Evolutionary conservation across 2,888 invertebrate genomes (phyloP).

Genomic region (Mythimna vitellina): DNA sequence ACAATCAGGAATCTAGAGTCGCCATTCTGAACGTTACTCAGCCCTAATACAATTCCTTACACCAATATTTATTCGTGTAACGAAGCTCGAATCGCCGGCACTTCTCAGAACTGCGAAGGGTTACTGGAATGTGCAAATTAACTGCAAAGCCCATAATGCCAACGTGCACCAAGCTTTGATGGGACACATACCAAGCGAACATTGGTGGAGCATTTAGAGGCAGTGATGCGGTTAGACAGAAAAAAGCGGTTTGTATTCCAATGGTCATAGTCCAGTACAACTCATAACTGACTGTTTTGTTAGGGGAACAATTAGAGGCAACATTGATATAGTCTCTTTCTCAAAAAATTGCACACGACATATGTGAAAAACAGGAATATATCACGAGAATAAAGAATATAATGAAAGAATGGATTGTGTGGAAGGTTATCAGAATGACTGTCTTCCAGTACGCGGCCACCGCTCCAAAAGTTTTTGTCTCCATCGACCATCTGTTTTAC

Average conservation of each 20-base stretch:
- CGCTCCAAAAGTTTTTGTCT: no score
- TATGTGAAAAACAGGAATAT: no score
- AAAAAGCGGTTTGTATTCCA: not conserved
- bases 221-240: not conserved
- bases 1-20: slow-evolving; percentile 4
- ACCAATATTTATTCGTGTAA: slow-evolving; percentile 35
- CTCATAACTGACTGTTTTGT: not conserved
- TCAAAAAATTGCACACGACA: not conserved
- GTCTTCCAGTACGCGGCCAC: no score
- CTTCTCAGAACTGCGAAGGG: slow-evolving; percentile 48
- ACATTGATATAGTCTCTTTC: not conserved
- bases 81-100: slow-evolving; percentile 35
- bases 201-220: slow-evolving; percentile 17
- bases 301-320: not conserved
- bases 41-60: slow-evolving; percentile 22
- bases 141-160: slow-evolving; percentile 28
- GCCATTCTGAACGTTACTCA: not conserved
- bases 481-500: no score
- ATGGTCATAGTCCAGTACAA: no score
- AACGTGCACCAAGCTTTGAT: slow-evolving; percentile 29
- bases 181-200: slow-evolving; percentile 28
- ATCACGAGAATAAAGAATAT: no score
- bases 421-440: no score
- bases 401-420: no score
- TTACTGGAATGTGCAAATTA: slow-evolving; percentile 47